A percentile compares a stretch with the other conserved stretches of the same genome.
Evolutionary conservation across 2,113 vertebrate genomes (phyloP).

Genomic region (Beaufortia kweichowensis): DNA sequence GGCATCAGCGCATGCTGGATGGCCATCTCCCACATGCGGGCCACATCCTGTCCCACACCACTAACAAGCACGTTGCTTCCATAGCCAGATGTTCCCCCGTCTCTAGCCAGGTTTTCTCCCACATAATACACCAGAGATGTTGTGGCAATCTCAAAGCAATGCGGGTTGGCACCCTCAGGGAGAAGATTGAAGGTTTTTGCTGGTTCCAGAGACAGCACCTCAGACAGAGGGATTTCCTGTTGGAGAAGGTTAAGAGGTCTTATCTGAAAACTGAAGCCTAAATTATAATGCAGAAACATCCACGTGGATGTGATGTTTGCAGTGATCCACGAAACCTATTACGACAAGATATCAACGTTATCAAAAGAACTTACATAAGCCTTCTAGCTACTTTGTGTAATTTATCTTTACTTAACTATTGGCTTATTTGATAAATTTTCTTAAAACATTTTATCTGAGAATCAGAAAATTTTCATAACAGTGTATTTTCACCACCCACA

Average conservation of each 20-base stretch:
- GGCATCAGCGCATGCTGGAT: conserved; percentile 96
- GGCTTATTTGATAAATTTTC: no score
- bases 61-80: conserved; percentile 78
- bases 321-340: conserved; percentile 13
- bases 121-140: conserved; percentile 88
- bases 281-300: conserved; percentile 8
- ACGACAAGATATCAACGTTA: conserved; percentile 4
- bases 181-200: conserved; percentile 82
- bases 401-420: no score
- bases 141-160: conserved; percentile 96
- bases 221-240: conserved; percentile 96
- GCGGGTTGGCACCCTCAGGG: conserved; percentile 82
- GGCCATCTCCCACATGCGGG: conserved; percentile 94
- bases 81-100: conserved; percentile 67
- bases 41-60: conserved; percentile 84
- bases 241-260: conserved; percentile 18
- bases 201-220: conserved; percentile 91
- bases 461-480: no score
- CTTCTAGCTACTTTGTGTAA: neutral
- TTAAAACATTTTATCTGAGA: no score
- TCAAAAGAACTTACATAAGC: neutral
- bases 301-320: conserved; percentile 5
- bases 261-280: conserved; percentile 22
- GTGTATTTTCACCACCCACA: no score
- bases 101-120: conserved; percentile 82